Base-by-base conservation (phyloP, 1,140 invertebrate genomes). In the Heliconius congener region DNA sequence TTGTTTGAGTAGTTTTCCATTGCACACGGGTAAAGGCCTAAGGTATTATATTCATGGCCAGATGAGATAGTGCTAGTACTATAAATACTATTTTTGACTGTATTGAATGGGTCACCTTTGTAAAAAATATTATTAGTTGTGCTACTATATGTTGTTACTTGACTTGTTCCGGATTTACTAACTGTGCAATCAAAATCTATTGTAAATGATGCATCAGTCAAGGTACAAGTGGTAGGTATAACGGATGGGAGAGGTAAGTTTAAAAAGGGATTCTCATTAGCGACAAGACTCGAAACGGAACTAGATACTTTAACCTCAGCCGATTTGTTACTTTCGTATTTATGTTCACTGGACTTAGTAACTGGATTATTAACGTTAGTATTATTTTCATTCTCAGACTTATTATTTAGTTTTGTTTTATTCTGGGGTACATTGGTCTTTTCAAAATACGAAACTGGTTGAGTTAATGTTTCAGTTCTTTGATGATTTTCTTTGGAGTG, bases 1-100 rank as follows among this genome's bases (percentile, higher is more conserved):
- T 94, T 94, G 1, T 86, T 83, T 8, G 90, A 74, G 82, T 93
- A 94, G 83, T 93, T 94, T 73, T 94, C 93, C 85, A 94, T 91
- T 34, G 93, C 93, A 82, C 93, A 94, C 19, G 93, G 93, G 82
- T 94, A 94, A 19, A 93, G 84, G 1, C 91, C 90, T 8, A 94
- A 84, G 72, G 84, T 88, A 77, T 94, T 93, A 80, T 90, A 94
- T 79, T 94, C 93, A 79, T 94, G 93, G 46, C 88, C 86, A n/a
- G 92, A 89, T 16, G 93, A 89, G 74, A 94, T 92, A 81, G 84
- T 92, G 79, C 92, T 94, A 4, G 90, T 93, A 74, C 91, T 94
- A 66, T 93, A 93, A 84, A 93, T 93, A 66, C 87, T 89, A 82
- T 82, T 93, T 82, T 93, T 94, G 5, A 91, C 89, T 39, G 88